Evolutionary conservation across 2,888 invertebrate species (phyloP), one percentile per base, ranked within the genome.

Genomic region (Nymphalis c-album): DNA sequence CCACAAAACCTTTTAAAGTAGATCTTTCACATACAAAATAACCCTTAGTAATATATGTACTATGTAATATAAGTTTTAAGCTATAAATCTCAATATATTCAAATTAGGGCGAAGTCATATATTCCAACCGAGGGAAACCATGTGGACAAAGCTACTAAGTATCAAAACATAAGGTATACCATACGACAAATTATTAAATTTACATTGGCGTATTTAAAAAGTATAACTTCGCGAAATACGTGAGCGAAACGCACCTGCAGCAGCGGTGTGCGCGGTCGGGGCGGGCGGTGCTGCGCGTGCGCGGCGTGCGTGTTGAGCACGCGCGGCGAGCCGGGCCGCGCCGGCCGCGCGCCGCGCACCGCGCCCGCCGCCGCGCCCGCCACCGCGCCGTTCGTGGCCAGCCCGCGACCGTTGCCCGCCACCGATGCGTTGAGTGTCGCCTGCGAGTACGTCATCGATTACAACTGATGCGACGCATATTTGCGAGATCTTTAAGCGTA

Each of bases 251-350:
- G 53, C 22, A 67, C 64, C 67, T 71, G 70, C 8, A 69, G 60
- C 50, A 84, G 69, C 0, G 88, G 87, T 0, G 88, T 80, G 60
- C 88, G 77, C 7, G 87, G 83, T 17, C 86, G 72, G 22, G 85
- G 84, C 47, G 87, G 81, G 20, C 88, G 84, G 67, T 83, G 85
- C 64, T 82, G 84, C 58, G 79, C 80, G 67, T 83, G 84, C 60
- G 78, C 74, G n/a, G 86, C 84, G 77, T 87, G 87, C 69, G 88
- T 78, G 80, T 85, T 86, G 31, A 90, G 81, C 31, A 88, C 78
- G 53, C 90, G 88, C 59, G 89, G 87, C 0, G 83, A 73, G 16
- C 71, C 73, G 50, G 78, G 71, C n/a, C 80, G 77, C 13, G 75
- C 64, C 6, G 76, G 71, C 61, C 82, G 73, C 69, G 71, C 65